Evolutionary conservation across 2,113 vertebrate genomes (phyloP).

Genomic region (Camarhynchus parvulus): DNA sequence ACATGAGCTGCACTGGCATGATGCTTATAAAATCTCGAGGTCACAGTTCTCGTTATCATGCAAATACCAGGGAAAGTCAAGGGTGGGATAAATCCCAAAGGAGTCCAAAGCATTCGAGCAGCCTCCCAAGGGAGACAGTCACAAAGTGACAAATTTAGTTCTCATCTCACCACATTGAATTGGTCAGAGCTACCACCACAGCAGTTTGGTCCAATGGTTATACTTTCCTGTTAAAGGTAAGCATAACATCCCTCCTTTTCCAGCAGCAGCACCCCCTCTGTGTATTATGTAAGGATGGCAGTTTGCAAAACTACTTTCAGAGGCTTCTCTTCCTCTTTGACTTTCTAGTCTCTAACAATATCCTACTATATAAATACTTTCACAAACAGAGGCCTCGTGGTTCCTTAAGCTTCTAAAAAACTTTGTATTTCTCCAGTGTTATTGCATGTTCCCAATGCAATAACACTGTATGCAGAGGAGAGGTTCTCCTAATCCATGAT

Average conservation of each 20-base stretch:
- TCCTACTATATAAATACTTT: background rate
- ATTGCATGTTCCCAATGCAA: background rate
- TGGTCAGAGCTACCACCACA: background rate
- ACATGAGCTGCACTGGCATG: background rate
- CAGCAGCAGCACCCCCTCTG: background rate
- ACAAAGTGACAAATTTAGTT: background rate
- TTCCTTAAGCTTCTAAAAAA: background rate
- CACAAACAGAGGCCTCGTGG: background rate
- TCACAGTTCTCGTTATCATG: background rate
- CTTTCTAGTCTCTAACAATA: background rate
- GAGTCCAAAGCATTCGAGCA: background rate
- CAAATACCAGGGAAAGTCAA: background rate
- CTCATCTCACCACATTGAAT: background rate
- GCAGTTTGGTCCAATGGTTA: background rate
- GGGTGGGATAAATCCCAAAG: background rate
- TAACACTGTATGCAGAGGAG: background rate
- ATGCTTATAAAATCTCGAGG: background rate
- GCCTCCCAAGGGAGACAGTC: background rate
- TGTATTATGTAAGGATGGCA: background rate
- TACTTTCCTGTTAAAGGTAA: background rate
- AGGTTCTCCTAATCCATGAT: background rate
- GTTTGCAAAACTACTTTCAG: background rate
- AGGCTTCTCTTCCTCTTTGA: background rate
- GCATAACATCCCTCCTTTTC: background rate
- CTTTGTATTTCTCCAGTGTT: background rate